A percentile compares a stretch with the other conserved stretches of the same genome.
phyloP scores from a whole-genome alignment of 2,113 vertebrate species.

The Canis aureus region DNA sequence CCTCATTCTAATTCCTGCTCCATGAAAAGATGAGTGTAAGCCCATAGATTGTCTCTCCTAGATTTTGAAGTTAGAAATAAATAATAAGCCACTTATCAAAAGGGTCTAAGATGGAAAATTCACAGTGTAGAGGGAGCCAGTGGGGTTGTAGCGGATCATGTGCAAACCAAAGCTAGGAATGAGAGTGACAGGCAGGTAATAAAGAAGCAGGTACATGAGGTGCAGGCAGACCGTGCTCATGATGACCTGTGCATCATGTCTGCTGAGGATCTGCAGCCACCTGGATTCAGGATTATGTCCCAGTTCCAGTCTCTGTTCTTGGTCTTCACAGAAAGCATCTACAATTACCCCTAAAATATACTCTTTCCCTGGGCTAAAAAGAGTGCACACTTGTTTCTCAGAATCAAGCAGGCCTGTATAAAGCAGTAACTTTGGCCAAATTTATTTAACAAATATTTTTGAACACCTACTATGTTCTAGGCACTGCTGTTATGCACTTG shows the following conservation, averaged over 20 bases:
- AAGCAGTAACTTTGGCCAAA: not conserved
- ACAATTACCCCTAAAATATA: not conserved
- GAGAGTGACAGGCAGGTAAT: not conserved
- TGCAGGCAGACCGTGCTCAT: not conserved
- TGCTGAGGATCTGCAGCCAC: not conserved
- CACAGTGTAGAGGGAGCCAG: not conserved
- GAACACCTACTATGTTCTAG: not conserved
- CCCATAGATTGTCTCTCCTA: not conserved
- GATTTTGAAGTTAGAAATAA: slow-evolving; percentile 10
- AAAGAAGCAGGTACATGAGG: not conserved
- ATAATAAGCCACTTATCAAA: not conserved
- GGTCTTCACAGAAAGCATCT: not conserved
- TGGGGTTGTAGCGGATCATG: too few relatives aligned
- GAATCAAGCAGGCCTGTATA: not conserved
- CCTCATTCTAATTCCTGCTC: not conserved
- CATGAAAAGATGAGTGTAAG: not conserved
- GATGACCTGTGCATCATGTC: not conserved
- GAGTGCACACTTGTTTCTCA: not conserved
- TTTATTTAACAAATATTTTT: not conserved
- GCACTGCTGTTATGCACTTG: not conserved
- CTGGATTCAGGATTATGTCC: not conserved
- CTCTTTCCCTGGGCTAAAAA: not conserved
- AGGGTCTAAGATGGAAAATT: not conserved
- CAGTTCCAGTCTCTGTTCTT: not conserved
- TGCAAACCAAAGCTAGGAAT: not conserved